These are phyloP conservation scores for Motacilla alba DNA, from an alignment of 2,113 vertebrate genomes.

Conservation along the genomic window DNA sequence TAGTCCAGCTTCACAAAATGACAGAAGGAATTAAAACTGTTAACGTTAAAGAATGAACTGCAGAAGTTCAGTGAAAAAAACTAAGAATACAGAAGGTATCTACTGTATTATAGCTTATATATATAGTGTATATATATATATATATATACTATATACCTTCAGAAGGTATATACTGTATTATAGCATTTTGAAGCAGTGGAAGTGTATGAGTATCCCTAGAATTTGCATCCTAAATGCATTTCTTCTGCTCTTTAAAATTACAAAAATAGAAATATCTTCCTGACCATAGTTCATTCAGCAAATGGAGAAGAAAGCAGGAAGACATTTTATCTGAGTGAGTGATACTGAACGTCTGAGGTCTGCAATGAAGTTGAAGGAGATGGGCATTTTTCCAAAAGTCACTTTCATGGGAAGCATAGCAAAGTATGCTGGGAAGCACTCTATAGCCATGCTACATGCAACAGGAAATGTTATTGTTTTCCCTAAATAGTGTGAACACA, in stretches of 20 bases:
- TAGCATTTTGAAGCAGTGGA: background rate
- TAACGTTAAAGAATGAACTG: background rate
- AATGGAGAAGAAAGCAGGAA: background rate
- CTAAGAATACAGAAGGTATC: background rate
- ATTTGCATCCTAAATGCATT: background rate
- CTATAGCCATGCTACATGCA: background rate
- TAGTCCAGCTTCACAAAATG: background rate
- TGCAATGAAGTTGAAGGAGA: background rate
- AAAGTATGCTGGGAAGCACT: background rate
- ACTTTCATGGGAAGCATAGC: background rate
- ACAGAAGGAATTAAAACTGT: background rate
- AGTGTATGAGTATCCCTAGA: background rate
- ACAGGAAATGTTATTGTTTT: slow-evolving; percentile 15
- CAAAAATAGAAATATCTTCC: background rate
- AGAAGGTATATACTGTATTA: background rate
- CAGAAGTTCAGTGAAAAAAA: background rate
- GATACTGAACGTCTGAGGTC: background rate
- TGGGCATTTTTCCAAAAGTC: background rate
- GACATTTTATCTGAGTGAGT: background rate
- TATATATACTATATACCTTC: background rate
- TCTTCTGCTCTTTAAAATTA: background rate
- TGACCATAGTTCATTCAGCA: background rate
- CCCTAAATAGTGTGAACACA: background rate
- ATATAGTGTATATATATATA: no score
- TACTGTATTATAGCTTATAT: background rate